phyloP scores from a whole-genome alignment of 23 tunicate genomes.

The Styela plicata region DNA sequence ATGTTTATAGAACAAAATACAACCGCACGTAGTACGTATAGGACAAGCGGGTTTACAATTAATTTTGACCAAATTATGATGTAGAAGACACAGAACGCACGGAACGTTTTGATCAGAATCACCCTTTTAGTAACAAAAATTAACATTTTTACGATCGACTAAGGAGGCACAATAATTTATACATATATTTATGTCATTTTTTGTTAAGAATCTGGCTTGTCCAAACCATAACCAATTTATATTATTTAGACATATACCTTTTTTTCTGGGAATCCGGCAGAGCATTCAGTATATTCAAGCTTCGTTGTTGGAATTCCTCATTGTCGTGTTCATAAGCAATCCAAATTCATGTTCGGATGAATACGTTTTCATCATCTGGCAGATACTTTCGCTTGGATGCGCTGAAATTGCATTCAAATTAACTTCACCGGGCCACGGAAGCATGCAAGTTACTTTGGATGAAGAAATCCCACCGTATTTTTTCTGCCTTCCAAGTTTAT shows the following conservation, averaged over 20 bases:
- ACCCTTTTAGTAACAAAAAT: too few species aligned
- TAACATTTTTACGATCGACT: too few species aligned
- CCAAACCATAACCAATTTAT: too few species aligned
- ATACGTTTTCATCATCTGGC: background rate
- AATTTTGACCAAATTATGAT: too few species aligned
- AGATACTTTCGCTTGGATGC: slow-evolving; percentile 31
- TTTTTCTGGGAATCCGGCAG: slow-evolving; percentile 23
- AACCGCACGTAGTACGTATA: too few species aligned
- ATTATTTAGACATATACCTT: slow-evolving; percentile 6
- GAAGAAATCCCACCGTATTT: slow-evolving; percentile 25
- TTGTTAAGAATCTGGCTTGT: too few species aligned
- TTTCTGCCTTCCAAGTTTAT: slow-evolving; percentile 20
- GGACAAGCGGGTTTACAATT: too few species aligned
- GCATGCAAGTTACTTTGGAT: slow-evolving; percentile 1
- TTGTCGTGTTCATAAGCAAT: background rate
- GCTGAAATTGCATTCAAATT: background rate
- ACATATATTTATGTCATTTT: too few species aligned
- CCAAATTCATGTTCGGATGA: slow-evolving; percentile 17
- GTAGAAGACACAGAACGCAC: too few species aligned
- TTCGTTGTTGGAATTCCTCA: slow-evolving; percentile 43
- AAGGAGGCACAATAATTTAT: too few species aligned
- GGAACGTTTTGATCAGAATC: too few species aligned
- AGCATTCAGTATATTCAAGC: slow-evolving; percentile 69
- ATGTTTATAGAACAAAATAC: too few species aligned
- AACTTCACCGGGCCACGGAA: slow-evolving; percentile 25